phyloP scores from a whole-genome alignment of 1,140 invertebrate species.

The Cotesia chilonis region DNA sequence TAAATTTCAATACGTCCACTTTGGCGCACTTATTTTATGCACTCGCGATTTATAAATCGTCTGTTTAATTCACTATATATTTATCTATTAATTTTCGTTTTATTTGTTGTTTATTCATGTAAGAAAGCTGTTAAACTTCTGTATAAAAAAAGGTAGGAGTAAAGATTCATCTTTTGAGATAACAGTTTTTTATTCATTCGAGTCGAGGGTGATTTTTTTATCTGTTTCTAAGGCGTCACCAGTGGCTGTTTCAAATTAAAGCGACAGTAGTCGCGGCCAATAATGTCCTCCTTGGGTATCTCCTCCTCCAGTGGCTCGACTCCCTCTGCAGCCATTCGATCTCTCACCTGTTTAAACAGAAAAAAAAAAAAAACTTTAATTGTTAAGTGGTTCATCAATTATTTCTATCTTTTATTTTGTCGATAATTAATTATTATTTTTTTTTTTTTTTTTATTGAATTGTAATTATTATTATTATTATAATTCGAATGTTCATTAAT shows the following conservation, averaged over 20 bases:
- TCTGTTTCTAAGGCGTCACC: constrained; percentile 17
- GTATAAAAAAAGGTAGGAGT: constrained; percentile 39
- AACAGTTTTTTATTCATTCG: background rate
- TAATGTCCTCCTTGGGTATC: constrained; percentile 60
- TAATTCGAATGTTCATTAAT: too few species aligned
- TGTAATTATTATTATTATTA: too few species aligned
- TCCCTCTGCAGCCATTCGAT: constrained; percentile 59
- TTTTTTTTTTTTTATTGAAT: background rate
- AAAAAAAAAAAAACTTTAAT: too few species aligned
- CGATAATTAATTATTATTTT: background rate
- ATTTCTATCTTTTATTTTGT: too few species aligned
- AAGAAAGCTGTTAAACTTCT: constrained; percentile 8
- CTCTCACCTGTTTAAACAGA: constrained; percentile 50
- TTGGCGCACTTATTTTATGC: constrained; percentile 21
- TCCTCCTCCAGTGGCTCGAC: constrained; percentile 61
- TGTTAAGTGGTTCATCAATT: too few species aligned
- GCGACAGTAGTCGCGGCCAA: constrained; percentile 61
- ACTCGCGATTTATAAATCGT: constrained; percentile 18
- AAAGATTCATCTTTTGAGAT: constrained; percentile 30
- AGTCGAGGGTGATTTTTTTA: background rate
- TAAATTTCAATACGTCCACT: background rate
- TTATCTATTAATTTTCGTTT: background rate
- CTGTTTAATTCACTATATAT: constrained; percentile 7
- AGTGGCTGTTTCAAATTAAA: constrained; percentile 54
- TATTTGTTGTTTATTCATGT: constrained; percentile 6